Conservation (phyloP, 2,888 invertebrate genomes). For the Acanthococcus lagerstroemiae region DNA sequence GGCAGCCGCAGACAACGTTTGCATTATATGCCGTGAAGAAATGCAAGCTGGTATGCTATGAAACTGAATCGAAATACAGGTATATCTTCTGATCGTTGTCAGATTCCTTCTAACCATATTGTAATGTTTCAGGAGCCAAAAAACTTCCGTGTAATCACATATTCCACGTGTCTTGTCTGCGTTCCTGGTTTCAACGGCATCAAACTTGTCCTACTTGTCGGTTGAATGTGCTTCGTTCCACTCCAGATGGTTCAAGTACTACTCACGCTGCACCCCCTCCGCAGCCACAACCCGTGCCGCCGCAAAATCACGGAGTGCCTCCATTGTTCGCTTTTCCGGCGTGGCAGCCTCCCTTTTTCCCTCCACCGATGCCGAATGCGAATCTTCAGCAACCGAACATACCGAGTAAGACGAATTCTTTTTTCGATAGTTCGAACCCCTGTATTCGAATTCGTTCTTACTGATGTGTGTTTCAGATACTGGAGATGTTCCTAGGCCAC, state of each 20-base stretch:
- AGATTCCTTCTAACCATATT: no score
- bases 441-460: background rate
- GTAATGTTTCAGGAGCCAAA: constrained; percentile 58
- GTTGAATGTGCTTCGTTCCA: constrained; percentile 61
- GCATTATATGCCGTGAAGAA: constrained; percentile 93
- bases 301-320: background rate
- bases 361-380: constrained; percentile 1
- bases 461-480: background rate
- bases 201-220: constrained; percentile 99
- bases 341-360: constrained; percentile 29
- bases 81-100: background rate
- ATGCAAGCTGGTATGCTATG: constrained; percentile 52
- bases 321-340: constrained; percentile 31
- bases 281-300: constrained; percentile 32
- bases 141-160: constrained; percentile 98
- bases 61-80: background rate
- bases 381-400: constrained; percentile 2
- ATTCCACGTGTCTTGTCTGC: constrained; percentile 93
- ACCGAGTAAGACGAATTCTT: background rate
- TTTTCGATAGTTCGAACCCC: background rate
- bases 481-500: background rate
- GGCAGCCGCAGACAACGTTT: constrained; percentile 88
- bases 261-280: constrained; percentile 38
- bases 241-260: constrained; percentile 38
- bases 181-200: constrained; percentile 99